A percentile compares a stretch with the other conserved stretches of the same genome.
phyloP scores from a whole-genome alignment of 2,113 vertebrate genomes.

The Callorhinus ursinus region DNA sequence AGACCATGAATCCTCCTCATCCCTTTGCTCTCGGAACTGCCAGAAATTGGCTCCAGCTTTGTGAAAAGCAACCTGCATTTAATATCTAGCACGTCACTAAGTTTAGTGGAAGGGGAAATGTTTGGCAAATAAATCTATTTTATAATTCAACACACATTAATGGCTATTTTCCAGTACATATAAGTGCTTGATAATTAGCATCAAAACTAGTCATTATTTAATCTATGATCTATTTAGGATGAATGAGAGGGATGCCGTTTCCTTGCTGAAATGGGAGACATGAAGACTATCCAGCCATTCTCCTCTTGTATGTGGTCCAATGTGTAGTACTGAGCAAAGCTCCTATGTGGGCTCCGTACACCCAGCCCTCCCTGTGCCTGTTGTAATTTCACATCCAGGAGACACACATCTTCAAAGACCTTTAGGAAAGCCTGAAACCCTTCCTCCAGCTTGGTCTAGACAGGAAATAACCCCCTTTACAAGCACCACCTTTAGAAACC shows the following conservation, averaged over 20 bases:
- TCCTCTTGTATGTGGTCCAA: not conserved
- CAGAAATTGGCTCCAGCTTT: conserved; percentile 26
- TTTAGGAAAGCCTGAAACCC: not conserved
- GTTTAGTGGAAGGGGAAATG: conserved; percentile 48
- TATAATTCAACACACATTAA: conserved; percentile 63
- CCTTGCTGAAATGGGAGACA: conserved; percentile 58
- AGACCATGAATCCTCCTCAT: not conserved
- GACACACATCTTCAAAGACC: not conserved
- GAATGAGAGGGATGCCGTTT: conserved; percentile 17
- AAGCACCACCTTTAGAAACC: not conserved
- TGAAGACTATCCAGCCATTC: not conserved
- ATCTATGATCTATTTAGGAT: conserved; percentile 55
- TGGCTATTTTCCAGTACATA: conserved; percentile 45
- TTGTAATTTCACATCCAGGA: not conserved
- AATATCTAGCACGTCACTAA: conserved; percentile 28
- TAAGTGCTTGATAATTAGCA: conserved; percentile 57
- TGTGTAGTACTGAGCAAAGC: not conserved
- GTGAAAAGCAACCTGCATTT: conserved; percentile 45
- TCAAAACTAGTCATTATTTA: conserved; percentile 58
- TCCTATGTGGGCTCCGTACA: accelerated
- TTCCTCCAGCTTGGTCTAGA: not conserved
- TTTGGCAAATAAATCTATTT: conserved; percentile 56
- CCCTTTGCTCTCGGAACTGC: not conserved
- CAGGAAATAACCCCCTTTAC: not conserved
- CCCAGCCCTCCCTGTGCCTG: not conserved